phyloP scores from a whole-genome alignment of 1,140 invertebrate genomes.

The Limonius californicus region DNA sequence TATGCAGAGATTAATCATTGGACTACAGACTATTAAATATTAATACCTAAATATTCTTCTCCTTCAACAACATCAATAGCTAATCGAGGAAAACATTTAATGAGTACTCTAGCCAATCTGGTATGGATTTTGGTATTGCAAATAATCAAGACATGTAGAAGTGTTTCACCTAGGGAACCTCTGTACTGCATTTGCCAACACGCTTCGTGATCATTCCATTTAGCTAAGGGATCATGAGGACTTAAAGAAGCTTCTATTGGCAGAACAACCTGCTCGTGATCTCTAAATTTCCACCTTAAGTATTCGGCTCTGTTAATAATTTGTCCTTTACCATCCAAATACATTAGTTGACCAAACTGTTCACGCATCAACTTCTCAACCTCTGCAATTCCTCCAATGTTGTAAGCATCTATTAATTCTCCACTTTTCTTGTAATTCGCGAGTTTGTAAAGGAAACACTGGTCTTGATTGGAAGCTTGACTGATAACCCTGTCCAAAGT shows the following conservation, averaged over 20 bases:
- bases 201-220: constrained; percentile 85
- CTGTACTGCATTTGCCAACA: constrained; percentile 97
- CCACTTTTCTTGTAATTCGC: constrained; percentile 89
- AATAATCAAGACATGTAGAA: constrained; percentile 92
- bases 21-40: neutral
- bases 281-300: constrained; percentile 88
- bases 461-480: constrained; percentile 77
- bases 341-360: constrained; percentile 86
- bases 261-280: constrained; percentile 74
- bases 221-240: constrained; percentile 75
- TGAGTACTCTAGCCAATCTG: constrained; percentile 78
- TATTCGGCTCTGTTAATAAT: constrained; percentile 87
- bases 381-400: constrained; percentile 69
- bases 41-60: constrained; percentile 94
- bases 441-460: constrained; percentile 79
- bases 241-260: constrained; percentile 78
- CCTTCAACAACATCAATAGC: constrained; percentile 94
- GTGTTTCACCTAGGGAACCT: constrained; percentile 89
- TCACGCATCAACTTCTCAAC: constrained; percentile 85
- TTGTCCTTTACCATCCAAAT: constrained; percentile 82
- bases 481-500: constrained; percentile 84
- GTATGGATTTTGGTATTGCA: constrained; percentile 87
- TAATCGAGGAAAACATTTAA: constrained; percentile 88
- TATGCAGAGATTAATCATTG: too few relatives aligned
- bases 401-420: constrained; percentile 81